Evolutionary conservation across 1,140 invertebrate species (phyloP), one percentile per base, ranked within the genome.

Genomic region (Psix sp.): DNA sequence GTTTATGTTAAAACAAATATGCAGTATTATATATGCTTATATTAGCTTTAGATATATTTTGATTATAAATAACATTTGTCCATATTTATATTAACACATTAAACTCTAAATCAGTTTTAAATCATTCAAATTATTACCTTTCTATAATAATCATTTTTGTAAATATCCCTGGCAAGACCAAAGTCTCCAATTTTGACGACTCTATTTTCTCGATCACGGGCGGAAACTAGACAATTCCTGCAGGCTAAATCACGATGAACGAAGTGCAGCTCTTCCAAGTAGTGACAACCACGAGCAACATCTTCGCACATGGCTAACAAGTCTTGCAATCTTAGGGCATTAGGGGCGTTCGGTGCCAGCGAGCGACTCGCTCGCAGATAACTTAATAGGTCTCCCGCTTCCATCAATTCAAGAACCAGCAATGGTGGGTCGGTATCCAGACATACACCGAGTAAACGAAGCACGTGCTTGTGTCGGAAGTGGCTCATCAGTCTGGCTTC

Each of bases 151-250:
- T 99, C 96, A 83, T 96, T 97, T 82, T 96, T 95, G 83, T 98
- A 98, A 72, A 98, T 95, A 84, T 98, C 96, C 74, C 97, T 88
- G 0, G 96, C 96, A 0, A 98, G 86, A 0, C 97, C 97, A 87
- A 99, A 99, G 80, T 99, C 97, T 0, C 96, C 96, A 51, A 99
- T 98, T 87, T 99, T 99, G 0, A 98, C 96, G 2, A 96, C 91
- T n/a, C 93, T 85, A 5, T 89, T 88, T 33, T 88, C 85, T 0
- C 90, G 90, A 71, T 93, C 90, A 15, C 89, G 88, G 0, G 91
- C 92, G 0, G 93, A 94, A 0, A 98, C 96, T 9, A 98, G 85
- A 80, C 97, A 98, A 86, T 98, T 98, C 14, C 97, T 88, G 57
- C 95, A 96, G 0, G 97, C 97, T 14, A 99, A 88, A 88, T 99